Evolutionary conservation across 2,888 invertebrate genomes (phyloP).

Genomic region (Dynastes hyllus): DNA sequence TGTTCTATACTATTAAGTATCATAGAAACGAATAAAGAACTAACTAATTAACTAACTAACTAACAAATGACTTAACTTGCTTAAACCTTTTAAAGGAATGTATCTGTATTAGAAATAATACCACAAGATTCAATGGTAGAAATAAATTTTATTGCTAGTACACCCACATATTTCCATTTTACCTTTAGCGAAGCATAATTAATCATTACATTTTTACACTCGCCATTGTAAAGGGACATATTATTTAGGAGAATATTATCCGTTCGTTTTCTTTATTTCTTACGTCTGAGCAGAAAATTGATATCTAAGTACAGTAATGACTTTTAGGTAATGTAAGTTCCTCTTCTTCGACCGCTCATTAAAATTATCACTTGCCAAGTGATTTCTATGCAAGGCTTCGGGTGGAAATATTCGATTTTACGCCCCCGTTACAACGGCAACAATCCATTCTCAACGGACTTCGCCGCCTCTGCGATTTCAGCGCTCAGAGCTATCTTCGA

Average conservation of each 20-base stretch:
- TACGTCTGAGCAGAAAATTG: slow-evolving; percentile 6
- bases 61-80: too few relatives aligned
- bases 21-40: too few relatives aligned
- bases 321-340: slow-evolving; percentile 34
- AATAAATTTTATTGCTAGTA: neutral
- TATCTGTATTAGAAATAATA: neutral
- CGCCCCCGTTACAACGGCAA: slow-evolving; percentile 34
- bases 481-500: slow-evolving; percentile 38
- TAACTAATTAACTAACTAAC: too few relatives aligned
- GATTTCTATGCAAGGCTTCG: slow-evolving; percentile 10
- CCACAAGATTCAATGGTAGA: neutral
- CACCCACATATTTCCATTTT: slow-evolving; percentile 32
- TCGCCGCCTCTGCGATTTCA: slow-evolving; percentile 38
- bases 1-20: too few relatives aligned
- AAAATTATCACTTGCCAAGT: slow-evolving; percentile 35
- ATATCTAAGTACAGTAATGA: neutral
- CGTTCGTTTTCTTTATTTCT: slow-evolving; percentile 2
- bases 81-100: too few relatives aligned
- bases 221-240: neutral
- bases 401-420: slow-evolving; percentile 26
- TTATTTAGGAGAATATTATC: slow-evolving; percentile 28
- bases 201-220: slow-evolving; percentile 16
- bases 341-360: slow-evolving; percentile 25
- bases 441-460: slow-evolving; percentile 34
- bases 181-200: slow-evolving; percentile 18